Evolutionary conservation across 2,797 vertebrate genomes (phyloP).

Genomic region (Synaphobranchus kaupii): DNA sequence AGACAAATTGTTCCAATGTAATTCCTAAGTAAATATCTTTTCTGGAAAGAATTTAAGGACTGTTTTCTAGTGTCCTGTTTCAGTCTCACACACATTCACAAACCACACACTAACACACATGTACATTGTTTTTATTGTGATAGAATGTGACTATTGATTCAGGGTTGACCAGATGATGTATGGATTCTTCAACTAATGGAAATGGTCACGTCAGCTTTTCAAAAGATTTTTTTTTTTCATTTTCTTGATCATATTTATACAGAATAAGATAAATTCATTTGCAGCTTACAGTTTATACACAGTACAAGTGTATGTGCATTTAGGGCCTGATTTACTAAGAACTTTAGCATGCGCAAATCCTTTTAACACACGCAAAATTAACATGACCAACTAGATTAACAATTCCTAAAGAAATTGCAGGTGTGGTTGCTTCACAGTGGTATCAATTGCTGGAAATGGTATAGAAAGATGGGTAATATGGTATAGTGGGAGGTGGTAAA

Average conservation of each 20-base stretch:
- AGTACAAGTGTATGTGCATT: not conserved
- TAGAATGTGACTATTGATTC: not conserved
- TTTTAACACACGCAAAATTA: no score
- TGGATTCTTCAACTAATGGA: not conserved
- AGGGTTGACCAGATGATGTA: not conserved
- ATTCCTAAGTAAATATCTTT: slow-evolving; percentile 66
- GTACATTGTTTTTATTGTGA: slow-evolving; percentile 9
- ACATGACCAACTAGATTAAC: no score
- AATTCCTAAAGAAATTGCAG: no score
- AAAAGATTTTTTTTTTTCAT: slow-evolving; percentile 59
- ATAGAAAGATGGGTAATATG: no score
- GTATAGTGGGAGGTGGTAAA: no score
- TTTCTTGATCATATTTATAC: slow-evolving; percentile 33
- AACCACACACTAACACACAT: not conserved
- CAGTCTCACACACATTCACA: no score
- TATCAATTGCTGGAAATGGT: no score
- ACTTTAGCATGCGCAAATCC: no score
- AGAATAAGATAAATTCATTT: not conserved
- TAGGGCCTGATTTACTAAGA: no score
- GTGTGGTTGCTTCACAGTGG: no score
- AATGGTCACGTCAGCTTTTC: slow-evolving; percentile 12
- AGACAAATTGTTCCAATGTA: slow-evolving; percentile 65
- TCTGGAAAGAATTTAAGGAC: slow-evolving; percentile 64
- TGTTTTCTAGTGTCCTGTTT: slow-evolving; percentile 7
- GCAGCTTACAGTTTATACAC: not conserved